Percentiles rank a stretch among this genome's conserved stretches.
Conservation (phyloP, 2,113 vertebrate species). For the Scopus umbretta region DNA sequence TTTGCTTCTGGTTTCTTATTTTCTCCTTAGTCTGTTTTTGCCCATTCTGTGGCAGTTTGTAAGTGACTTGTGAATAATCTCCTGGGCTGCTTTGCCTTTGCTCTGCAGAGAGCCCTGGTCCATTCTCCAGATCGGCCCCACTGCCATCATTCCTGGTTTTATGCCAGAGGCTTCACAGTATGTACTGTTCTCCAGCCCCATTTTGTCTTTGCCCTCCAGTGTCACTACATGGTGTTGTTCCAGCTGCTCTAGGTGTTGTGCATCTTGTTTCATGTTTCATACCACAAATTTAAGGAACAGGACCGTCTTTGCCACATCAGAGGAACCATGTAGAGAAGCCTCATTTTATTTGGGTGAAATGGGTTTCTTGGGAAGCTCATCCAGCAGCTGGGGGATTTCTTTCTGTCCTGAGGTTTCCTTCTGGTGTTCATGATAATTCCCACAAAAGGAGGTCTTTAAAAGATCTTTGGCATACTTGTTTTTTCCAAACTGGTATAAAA, state of each 20-base stretch:
- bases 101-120: background rate
- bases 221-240: background rate
- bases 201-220: background rate
- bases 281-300: background rate
- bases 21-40: background rate
- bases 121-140: background rate
- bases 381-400: background rate
- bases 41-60: background rate
- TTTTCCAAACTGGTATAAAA: background rate
- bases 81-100: background rate
- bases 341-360: background rate
- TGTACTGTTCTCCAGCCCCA: background rate
- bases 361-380: background rate
- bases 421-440: background rate
- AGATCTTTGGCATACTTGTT: background rate
- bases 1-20: background rate
- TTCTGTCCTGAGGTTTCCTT: background rate
- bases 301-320: background rate
- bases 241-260: background rate
- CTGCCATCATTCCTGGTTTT: background rate
- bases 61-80: background rate
- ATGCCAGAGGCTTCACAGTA: background rate
- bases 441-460: background rate
- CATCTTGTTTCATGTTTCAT: background rate
- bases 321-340: background rate